These are phyloP conservation scores for Ellobium chinense DNA, from an alignment of 2,888 invertebrate species.

Conservation along the genomic window DNA sequence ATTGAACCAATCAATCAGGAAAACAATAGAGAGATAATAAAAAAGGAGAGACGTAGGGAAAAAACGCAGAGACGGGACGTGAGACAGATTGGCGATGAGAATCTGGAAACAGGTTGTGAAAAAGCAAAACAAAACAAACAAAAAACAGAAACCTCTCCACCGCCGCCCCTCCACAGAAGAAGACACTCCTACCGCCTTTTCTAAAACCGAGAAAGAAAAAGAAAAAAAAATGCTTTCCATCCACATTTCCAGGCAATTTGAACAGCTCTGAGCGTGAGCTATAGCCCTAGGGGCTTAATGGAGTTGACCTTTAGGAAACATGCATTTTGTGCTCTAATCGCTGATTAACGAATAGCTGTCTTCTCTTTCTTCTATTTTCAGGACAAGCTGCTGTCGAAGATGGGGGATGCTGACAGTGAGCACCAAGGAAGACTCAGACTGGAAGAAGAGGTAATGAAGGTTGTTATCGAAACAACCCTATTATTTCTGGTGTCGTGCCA, in stretches of 20 bases:
- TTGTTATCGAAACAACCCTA: not conserved
- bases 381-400: conserved; percentile 47
- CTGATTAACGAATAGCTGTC: too few relatives aligned
- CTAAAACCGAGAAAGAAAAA: too few relatives aligned
- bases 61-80: not conserved
- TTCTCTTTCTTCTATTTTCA: conserved; percentile 8
- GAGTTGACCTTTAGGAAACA: not conserved
- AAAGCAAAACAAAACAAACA: not conserved
- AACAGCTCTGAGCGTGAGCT: not conserved
- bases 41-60: not conserved
- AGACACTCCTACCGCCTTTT: too few relatives aligned
- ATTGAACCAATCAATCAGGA: not conserved
- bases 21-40: not conserved
- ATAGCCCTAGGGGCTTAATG: not conserved
- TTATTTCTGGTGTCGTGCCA: too few relatives aligned
- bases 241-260: not conserved
- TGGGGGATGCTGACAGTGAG: conserved; percentile 33
- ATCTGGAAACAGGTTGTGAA: not conserved
- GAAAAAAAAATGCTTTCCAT: too few relatives aligned
- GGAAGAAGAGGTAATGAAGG: conserved; percentile 43
- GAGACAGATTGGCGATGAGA: not conserved
- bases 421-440: not conserved
- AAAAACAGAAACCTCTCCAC: too few relatives aligned
- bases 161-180: too few relatives aligned
- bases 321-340: too few relatives aligned